Evolutionary conservation across 2,797 vertebrate species (phyloP).

Genomic region (Knipowitschia caucasica): DNA sequence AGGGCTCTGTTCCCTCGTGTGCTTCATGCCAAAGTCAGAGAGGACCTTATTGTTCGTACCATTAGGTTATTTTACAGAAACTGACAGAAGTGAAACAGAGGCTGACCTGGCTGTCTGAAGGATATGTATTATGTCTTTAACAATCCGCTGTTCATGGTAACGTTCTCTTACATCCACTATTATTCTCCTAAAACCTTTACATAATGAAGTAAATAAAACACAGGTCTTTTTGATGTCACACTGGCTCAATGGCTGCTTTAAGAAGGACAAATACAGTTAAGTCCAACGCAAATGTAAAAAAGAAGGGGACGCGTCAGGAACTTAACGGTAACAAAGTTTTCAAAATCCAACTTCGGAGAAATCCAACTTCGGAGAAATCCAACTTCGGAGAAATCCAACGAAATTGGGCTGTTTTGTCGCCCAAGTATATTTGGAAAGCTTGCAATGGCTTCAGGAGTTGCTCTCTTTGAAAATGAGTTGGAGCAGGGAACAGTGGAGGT

Average conservation of each 20-base stretch:
- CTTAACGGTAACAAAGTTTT: not conserved
- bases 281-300: slow-evolving; percentile 34
- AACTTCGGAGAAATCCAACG: slow-evolving; percentile 30
- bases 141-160: too few species aligned
- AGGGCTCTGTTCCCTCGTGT: slow-evolving; percentile 44
- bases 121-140: too few species aligned
- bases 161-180: too few species aligned
- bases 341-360: slow-evolving; percentile 19
- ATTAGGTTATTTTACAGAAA: slow-evolving; percentile 15
- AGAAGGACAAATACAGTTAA: not conserved
- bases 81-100: too few species aligned
- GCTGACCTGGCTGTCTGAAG: too few species aligned
- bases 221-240: not conserved
- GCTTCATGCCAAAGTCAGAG: slow-evolving; percentile 43
- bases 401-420: slow-evolving; percentile 40
- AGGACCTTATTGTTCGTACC: slow-evolving; percentile 40
- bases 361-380: slow-evolving; percentile 23
- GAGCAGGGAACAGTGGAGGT: slow-evolving; percentile 26
- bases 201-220: not conserved
- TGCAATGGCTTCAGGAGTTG: slow-evolving; percentile 41
- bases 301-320: not conserved
- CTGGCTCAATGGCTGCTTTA: not conserved
- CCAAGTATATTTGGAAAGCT: slow-evolving; percentile 27
- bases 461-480: slow-evolving; percentile 62
- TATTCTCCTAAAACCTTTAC: too few species aligned